Evolutionary conservation across 2,113 vertebrate genomes (phyloP).

Genomic region (Promerops cafer): DNA sequence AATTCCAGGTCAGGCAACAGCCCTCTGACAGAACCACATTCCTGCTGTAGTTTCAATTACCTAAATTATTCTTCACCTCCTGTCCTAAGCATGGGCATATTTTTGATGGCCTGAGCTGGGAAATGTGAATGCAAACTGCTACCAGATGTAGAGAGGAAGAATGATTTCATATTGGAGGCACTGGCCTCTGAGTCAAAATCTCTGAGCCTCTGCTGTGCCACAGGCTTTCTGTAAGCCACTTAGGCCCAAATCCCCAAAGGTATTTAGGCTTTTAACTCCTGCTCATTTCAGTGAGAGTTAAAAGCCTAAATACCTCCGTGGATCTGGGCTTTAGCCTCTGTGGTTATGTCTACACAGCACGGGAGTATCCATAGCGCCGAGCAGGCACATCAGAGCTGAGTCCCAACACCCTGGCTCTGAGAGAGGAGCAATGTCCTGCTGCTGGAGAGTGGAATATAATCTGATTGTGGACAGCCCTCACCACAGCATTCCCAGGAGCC

Average conservation of each 20-base stretch:
- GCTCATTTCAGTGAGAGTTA: slow-evolving; percentile 51
- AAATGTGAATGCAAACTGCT: slow-evolving; percentile 58
- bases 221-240: slow-evolving; percentile 56
- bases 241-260: slow-evolving; percentile 59
- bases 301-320: slow-evolving; percentile 40
- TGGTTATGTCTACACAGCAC: slow-evolving; percentile 17
- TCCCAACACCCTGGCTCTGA: background rate
- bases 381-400: background rate
- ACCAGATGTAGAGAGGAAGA: slow-evolving; percentile 55
- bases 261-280: slow-evolving; percentile 66
- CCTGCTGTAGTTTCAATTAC: slow-evolving; percentile 61
- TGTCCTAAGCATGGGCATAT: slow-evolving; percentile 45
- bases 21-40: slow-evolving; percentile 56
- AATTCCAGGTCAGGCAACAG: slow-evolving; percentile 57
- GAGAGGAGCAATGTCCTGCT: background rate
- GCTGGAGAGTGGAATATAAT: background rate
- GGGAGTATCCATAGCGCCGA: background rate
- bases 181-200: background rate
- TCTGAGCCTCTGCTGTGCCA: slow-evolving; percentile 25
- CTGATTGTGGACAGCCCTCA: background rate
- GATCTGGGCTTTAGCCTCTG: background rate
- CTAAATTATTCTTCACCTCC: slow-evolving; percentile 61
- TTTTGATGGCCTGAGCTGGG: slow-evolving; percentile 42
- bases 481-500: background rate
- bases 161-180: background rate